phyloP scores from a whole-genome alignment of 2,113 vertebrate genomes.

The Cephalopholis sonnerati region DNA sequence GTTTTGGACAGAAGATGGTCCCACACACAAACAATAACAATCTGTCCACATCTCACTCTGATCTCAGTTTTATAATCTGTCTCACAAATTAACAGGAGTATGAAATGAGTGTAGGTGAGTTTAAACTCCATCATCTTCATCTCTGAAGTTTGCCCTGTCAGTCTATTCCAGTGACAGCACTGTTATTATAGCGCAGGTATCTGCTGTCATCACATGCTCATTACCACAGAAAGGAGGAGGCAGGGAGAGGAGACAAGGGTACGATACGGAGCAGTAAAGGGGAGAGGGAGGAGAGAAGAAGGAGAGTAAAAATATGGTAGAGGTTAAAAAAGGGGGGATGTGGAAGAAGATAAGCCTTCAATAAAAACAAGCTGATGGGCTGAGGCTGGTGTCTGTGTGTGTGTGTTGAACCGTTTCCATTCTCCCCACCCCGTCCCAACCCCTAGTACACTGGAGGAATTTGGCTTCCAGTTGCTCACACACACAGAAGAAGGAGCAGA shows the following conservation, averaged over 20 bases:
- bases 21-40: neutral
- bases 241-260: neutral
- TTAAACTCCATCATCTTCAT: constrained; percentile 7
- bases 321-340: constrained; percentile 7
- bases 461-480: constrained; percentile 51
- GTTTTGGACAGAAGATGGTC: neutral
- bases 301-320: neutral
- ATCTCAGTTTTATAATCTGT: neutral
- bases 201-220: constrained; percentile 48
- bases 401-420: constrained; percentile 39
- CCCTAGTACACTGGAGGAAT: constrained; percentile 59
- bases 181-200: constrained; percentile 2
- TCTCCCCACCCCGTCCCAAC: constrained; percentile 40
- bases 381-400: constrained; percentile 26
- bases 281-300: neutral
- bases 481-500: constrained; percentile 43
- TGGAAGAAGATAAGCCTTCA: constrained; percentile 27
- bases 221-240: constrained; percentile 14
- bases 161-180: neutral
- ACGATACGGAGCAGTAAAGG: neutral
- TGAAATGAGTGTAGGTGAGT: neutral
- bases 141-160: neutral
- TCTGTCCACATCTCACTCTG: neutral
- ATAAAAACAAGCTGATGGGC: constrained; percentile 27
- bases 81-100: neutral